Base-by-base conservation (phyloP, 2,888 invertebrate species). In the Eurytoma californica region DNA sequence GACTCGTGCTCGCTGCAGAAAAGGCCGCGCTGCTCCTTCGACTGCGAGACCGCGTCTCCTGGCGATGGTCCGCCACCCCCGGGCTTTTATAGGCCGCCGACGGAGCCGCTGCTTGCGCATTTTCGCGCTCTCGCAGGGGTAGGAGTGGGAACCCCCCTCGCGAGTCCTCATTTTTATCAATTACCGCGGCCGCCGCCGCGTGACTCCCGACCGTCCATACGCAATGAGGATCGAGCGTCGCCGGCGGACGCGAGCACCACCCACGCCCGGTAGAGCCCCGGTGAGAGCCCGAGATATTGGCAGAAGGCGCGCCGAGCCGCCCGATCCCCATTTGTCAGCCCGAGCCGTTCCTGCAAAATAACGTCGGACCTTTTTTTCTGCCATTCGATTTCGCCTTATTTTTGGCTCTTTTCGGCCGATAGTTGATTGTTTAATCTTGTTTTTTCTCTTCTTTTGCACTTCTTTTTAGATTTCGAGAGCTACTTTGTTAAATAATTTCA, bases 81-180 rank as follows among this genome's bases (percentile, higher is more conserved):
- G 2, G n/a, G 70, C 77, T 77, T 70, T 77, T 77, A 70, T 77
- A 70, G 20, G 24, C 3, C n/a, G 30, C n/a, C 67, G 51, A 9
- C 53, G 20, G 20, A 2, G 61, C 39, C n/a, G 60, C 3, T 67
- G 49, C 49, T 68, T 61, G 66, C 53, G 60, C 28, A n/a, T 20
- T 55, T 24, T 47, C 18, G 14, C 30, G 16, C 57, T n/a, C 16
- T 55, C n/a, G 4, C 9, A 20, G 12, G 18, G 16, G 69, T 39
- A 24, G 39, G 7, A 13, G 3, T 20, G 28, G 30, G 55, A 16
- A 66, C 65, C 30, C 83, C 84, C 84, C 85, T 83, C 81, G 85
- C 80, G 28, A 13, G 72, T 1, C 14, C 80, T 79, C 84, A 90
- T 90, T 89, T 86, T 86, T 90, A 87, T 90, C 86, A 86, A 89